These are phyloP conservation scores for Pteropus rufus DNA, from an alignment of 2,797 vertebrate genomes.

Conservation along the genomic window DNA sequence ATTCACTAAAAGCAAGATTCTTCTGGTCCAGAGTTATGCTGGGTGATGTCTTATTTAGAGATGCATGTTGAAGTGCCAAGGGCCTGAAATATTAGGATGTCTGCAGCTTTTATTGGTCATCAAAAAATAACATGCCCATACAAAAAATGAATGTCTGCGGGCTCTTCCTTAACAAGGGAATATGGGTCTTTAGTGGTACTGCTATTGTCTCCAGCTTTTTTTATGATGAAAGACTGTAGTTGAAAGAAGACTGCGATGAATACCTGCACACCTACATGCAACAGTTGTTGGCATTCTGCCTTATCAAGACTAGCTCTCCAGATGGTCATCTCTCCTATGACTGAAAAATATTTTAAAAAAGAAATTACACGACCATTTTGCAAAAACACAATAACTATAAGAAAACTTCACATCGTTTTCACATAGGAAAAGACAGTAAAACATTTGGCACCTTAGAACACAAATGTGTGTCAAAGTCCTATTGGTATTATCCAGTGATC, in stretches of 20 bases:
- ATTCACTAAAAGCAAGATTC: not conserved
- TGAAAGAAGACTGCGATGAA: not conserved
- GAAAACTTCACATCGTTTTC: not conserved
- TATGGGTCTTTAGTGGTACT: not conserved
- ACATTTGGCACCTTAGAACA: not conserved
- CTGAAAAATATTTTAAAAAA: not conserved
- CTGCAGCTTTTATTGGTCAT: not conserved
- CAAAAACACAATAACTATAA: not conserved
- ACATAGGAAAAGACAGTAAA: not conserved
- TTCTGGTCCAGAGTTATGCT: not conserved
- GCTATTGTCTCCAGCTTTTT: not conserved
- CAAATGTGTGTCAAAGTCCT: not conserved
- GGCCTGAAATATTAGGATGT: not conserved
- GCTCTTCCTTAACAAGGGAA: too few relatives aligned
- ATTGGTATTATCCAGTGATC: fast-evolving
- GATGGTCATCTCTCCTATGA: not conserved
- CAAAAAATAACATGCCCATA: not conserved
- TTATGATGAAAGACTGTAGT: not conserved
- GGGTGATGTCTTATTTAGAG: not conserved
- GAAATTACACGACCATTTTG: not conserved
- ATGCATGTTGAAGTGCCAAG: not conserved
- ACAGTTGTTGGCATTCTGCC: not conserved
- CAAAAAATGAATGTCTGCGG: not conserved
- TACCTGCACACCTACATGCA: not conserved
- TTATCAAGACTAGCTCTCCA: not conserved